phyloP scores from a whole-genome alignment of 2,888 invertebrate genomes.

The Dasysyrphus tricinctus region DNA sequence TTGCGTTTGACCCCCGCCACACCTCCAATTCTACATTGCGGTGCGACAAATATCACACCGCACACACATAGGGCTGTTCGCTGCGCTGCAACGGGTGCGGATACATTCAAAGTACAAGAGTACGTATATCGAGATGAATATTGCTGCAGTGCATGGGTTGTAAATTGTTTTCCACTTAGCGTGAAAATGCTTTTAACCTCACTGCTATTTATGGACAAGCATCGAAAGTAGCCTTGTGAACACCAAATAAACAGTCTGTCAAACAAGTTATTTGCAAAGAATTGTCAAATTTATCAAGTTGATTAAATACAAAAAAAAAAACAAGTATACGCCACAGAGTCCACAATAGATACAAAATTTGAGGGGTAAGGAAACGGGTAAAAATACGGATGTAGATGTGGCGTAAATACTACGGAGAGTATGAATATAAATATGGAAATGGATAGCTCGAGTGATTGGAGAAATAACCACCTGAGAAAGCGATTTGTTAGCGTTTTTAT shows the following conservation, averaged over 20 bases:
- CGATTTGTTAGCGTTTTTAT: too few species aligned
- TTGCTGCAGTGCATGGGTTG: constrained; percentile 68
- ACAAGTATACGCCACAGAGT: constrained; percentile 18
- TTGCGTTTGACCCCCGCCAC: constrained; percentile 29
- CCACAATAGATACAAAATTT: neutral
- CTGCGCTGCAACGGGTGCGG: constrained; percentile 41
- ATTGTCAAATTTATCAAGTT: neutral
- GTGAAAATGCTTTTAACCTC: constrained; percentile 77
- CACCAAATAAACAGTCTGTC: constrained; percentile 43
- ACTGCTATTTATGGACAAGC: constrained; percentile 69
- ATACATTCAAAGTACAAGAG: constrained; percentile 54
- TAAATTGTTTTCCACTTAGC: constrained; percentile 78
- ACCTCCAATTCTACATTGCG: constrained; percentile 56
- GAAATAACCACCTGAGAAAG: too few species aligned
- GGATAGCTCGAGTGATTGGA: too few species aligned
- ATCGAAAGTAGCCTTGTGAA: constrained; percentile 64
- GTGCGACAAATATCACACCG: constrained; percentile 71
- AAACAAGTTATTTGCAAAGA: neutral
- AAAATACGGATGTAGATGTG: too few species aligned
- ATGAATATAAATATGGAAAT: too few species aligned
- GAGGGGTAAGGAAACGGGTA: too few species aligned
- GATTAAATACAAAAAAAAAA: neutral
- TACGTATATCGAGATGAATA: constrained; percentile 54
- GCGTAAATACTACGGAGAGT: too few species aligned
- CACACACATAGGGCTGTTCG: constrained; percentile 1